Evolutionary conservation across 1,140 invertebrate species (phyloP).

Genomic region (Pseudomyrmex flavicornis): DNA sequence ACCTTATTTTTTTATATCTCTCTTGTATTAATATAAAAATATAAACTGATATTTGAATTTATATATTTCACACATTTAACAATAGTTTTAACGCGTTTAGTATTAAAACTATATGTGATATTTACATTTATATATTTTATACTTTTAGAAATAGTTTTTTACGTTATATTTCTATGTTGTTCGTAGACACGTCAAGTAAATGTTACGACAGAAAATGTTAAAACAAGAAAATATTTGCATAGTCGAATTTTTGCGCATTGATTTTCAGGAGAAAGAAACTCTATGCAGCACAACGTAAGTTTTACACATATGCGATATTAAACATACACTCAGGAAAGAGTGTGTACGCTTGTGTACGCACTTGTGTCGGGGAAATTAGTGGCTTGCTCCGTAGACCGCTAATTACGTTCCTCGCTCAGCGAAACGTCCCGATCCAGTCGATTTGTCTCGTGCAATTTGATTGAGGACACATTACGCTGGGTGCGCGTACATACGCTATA

Average conservation of each 20-base stretch:
- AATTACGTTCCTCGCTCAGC: constrained; percentile 30
- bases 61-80: no score
- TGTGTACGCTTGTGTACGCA: not conserved
- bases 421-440: constrained; percentile 11
- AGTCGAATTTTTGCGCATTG: not conserved
- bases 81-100: no score
- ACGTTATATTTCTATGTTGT: not conserved
- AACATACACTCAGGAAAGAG: not conserved
- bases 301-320: constrained; percentile 2
- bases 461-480: constrained; percentile 46
- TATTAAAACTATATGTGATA: no score
- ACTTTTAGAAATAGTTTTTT: not conserved
- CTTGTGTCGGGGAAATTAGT: constrained; percentile 33
- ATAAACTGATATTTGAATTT: no score
- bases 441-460: constrained; percentile 64
- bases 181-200: not conserved
- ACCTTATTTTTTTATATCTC: no score
- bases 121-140: no score
- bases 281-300: no score
- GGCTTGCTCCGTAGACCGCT: constrained; percentile 14
- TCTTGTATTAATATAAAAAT: no score
- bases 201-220: not conserved
- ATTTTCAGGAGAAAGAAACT: not conserved
- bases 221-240: not conserved
- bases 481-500: constrained; percentile 3